Evolutionary conservation across 2,888 invertebrate genomes (phyloP), one percentile per base, ranked within the genome.

Genomic region (Aricia artaxerxes): DNA sequence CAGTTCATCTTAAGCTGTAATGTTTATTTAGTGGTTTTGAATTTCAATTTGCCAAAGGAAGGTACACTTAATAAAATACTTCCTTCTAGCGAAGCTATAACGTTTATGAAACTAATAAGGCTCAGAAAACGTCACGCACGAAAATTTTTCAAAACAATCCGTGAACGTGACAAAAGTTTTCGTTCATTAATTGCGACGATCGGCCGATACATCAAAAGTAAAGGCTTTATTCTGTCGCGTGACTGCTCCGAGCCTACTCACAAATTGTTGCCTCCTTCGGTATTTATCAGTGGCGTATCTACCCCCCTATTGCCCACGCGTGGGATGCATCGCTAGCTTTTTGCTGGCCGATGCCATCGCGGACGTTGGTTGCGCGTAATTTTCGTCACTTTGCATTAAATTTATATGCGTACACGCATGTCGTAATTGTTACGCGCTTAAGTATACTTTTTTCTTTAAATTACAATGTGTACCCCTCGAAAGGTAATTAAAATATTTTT

Each of bases 261-360:
- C 86, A 84, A 87, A 87, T 86, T 83, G 84, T 85, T 78, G 81
- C 80, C 61, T 79, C 82, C 35, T 35, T 82, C 24, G 84, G 85
- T 86, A 87, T 86, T 90, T 88, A 90, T 90, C 90, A 83, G 85
- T 86, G 84, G 83, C 84, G 84, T 85, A 89, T 87, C 88, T 82
- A 81, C 82, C 84, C 84, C 80, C 83, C 83, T 81, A 76, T 81
- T 81, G 81, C 82, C 81, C 81, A 84, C 84, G 81, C 81, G 83
- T 60, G 85, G 92, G 93, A 93, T 88, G 91, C 88, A 85, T 85
- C 88, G 88, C 89, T 89, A 91, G 89, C 87, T 94, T 93, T 93
- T 93, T 90, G 77, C 91, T 90, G 89, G 81, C 73, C 82, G 91
- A 91, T 91, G 82, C 82, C 84, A 92, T 91, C 92, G 86, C 83